Evolutionary conservation across 2,888 invertebrate species (phyloP), one percentile per base, ranked within the genome.

Genomic region (Oscheius sp.): DNA sequence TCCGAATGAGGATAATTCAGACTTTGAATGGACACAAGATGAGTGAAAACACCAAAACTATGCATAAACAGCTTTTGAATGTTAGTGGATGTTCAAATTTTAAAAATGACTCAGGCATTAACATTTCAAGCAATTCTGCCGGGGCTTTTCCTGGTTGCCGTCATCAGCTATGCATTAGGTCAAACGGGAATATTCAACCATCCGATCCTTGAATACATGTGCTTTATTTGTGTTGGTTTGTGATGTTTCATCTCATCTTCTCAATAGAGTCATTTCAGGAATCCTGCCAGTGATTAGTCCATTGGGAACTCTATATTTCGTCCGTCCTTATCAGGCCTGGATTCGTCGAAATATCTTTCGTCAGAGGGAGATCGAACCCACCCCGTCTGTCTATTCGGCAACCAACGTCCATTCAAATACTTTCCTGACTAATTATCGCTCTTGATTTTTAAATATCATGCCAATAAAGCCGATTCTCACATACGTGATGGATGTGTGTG

Each of bases 11-110:
- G 31, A 76, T 72, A 3, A 69, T 69, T 10, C 20, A 55, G 1
- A 57, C 52, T 20, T 45, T 76, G 34, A 57, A 63, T 29, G 72
- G 72, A 31, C 50, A 63, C 3, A 71, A 61, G 37, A 72, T 76
- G 48, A 66, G 70, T 0, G 68, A 69, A 23, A 71, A 71, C 27
- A 76, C 76, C 1, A 72, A 61, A 27, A 72, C 63, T 3, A 61
- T 76, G 25, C 76, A 76, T 45, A 45, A 61, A 0, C 73, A 76
- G 31, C 34, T 74, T 2, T 45, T 76, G 0, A 74, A 71, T 72
- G 76, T 76, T 4, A 64, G 63, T 23, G 23, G 25, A 29, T 42
- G 2, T n/a, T 12, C 29, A 8, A 5, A 25, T n/a, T 17, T 34
- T 20, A 3, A 55, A 8, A 34, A 33, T 15, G 3, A 34, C 34